These are phyloP conservation scores for Gadopsis bispinosus DNA, from an alignment of 2,797 vertebrate genomes.

Conservation along the genomic window DNA sequence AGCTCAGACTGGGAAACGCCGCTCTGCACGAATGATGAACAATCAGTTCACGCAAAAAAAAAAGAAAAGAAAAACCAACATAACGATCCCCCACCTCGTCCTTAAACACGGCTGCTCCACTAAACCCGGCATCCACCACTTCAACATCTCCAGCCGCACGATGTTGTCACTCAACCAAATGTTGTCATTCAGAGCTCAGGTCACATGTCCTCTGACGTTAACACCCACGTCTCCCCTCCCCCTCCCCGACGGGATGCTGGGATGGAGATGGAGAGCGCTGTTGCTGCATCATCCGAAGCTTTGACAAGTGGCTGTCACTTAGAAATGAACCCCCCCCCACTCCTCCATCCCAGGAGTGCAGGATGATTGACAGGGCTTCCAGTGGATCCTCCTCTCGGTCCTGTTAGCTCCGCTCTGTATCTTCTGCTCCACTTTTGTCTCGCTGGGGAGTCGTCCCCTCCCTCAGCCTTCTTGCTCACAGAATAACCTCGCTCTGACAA, in stretches of 20 bases:
- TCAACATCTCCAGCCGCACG: constrained; percentile 25
- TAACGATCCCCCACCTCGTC: constrained; percentile 15
- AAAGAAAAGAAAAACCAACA: background rate
- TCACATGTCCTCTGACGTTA: constrained; percentile 46
- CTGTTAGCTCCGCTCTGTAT: background rate
- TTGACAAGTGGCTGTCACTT: constrained; percentile 71
- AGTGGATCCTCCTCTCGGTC: background rate
- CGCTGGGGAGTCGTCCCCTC: constrained; percentile 1
- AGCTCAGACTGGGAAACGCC: background rate
- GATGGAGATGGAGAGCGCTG: constrained; percentile 51
- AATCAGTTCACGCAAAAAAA: background rate
- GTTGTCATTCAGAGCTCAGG: constrained; percentile 20
- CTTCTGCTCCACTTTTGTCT: constrained; percentile 5
- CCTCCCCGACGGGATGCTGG: constrained; percentile 29
- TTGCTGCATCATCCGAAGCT: constrained; percentile 54
- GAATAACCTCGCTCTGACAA: constrained; percentile 41
- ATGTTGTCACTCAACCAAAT: constrained; percentile 5
- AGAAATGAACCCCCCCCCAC: constrained; percentile 18
- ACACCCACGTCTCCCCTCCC: background rate
- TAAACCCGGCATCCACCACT: constrained; percentile 19
- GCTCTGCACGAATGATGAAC: background rate
- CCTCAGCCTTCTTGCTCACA: background rate
- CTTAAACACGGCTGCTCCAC: background rate
- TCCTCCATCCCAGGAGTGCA: constrained; percentile 44
- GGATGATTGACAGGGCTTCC: constrained; percentile 54